Evolutionary conservation across 1,140 invertebrate genomes (phyloP), one percentile per base, ranked within the genome.

Genomic region (Ceratitis capitata): DNA sequence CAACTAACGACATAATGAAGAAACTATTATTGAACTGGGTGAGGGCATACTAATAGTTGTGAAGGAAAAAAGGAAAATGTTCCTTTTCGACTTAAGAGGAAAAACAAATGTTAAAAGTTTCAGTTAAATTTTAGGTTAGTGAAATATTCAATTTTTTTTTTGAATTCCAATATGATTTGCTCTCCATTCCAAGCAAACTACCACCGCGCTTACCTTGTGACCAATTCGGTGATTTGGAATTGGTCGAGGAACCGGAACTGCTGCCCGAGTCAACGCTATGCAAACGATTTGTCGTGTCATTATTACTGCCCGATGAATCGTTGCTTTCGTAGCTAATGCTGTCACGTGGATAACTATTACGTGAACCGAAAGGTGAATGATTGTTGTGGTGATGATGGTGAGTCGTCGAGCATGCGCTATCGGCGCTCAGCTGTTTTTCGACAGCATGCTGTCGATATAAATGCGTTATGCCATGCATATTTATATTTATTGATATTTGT

Each of bases 381-480:
- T 78, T 78, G n/a, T 78, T 78, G 9, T 78, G 69, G 39, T 78
- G 69, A 10, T 42, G 12, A 78, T 78, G 69, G 45, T 45, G 69
- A 19, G 39, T 47, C 2, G 35, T 39, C n/a, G n/a, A n/a, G 39
- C 69, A 78, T 10, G 69, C 69, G 83, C 89, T 88, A 39, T 92
- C 91, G 3, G 82, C 29, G 61, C 91, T 92, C 9, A 91, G 53
- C 85, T 92, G 90, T 78, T 92, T 91, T 74, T 92, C 91, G n/a
- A 92, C 88, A 82, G 91, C 91, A 83, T 92, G 91, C 86, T 92
- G 91, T 56, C 91, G 89, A 87, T 90, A 91, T 69, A 92, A 88
- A 87, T 92, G 91, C 23, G 91, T 89, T 64, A 92, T 91, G 64
- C 91, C 91, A 85, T 92, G 91, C 91, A 92, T 92, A 86, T 64